Evolutionary conservation across 2,797 vertebrate genomes (phyloP).

Genomic region (Megalops cyprinoides): DNA sequence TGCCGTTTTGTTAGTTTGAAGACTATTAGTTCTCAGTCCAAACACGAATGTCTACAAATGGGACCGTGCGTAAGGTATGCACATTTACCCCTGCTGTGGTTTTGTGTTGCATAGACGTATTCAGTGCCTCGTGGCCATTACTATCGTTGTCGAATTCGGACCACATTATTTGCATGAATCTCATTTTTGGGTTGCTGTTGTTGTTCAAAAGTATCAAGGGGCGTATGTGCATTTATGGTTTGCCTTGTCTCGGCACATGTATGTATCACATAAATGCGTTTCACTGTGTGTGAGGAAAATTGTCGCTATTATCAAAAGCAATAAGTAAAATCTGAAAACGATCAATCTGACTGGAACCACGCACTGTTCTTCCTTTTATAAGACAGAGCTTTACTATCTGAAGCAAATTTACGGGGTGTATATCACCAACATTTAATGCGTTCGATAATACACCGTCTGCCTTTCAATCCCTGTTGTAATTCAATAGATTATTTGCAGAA

Average conservation of each 20-base stretch:
- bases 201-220: not conserved
- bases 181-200: not conserved
- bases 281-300: not conserved
- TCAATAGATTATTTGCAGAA: too few species aligned
- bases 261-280: not conserved
- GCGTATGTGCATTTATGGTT: not conserved
- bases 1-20: slow-evolving; percentile 32
- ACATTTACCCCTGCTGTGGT: slow-evolving; percentile 28
- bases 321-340: not conserved
- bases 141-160: not conserved
- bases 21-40: slow-evolving; percentile 25
- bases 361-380: not conserved
- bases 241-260: not conserved
- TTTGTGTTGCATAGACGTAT: not conserved
- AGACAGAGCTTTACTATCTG: not conserved
- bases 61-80: slow-evolving; percentile 47
- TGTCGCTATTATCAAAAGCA: too few species aligned
- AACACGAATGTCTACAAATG: slow-evolving; percentile 42
- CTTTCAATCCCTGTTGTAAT: not conserved
- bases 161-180: not conserved
- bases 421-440: not conserved
- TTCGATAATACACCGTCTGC: not conserved
- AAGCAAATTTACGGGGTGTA: not conserved
- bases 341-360: not conserved
- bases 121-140: not conserved